A percentile compares a stretch with the other conserved stretches of the same genome.
Conservation (phyloP, 2,888 invertebrate genomes). For the Acrobasis suavella region DNA sequence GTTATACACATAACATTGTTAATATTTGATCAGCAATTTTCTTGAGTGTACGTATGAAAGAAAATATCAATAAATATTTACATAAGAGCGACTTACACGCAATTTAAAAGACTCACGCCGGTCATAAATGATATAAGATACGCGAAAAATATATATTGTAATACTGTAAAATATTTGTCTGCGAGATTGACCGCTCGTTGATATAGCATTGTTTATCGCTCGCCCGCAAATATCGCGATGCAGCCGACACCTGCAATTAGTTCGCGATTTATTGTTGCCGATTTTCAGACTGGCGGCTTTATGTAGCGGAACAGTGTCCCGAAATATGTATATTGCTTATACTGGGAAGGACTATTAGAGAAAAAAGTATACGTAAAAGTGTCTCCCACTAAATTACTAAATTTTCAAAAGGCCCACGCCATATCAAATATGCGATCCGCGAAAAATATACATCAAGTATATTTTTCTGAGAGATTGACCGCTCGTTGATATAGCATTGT, state of each 20-base stretch:
- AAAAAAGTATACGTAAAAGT: too few species aligned
- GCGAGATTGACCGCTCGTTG: slow-evolving; percentile 9
- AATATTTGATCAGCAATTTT: too few species aligned
- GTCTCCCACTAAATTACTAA: too few species aligned
- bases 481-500: slow-evolving; percentile 11
- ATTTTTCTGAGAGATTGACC: slow-evolving; percentile 15
- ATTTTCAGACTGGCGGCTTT: slow-evolving; percentile 14
- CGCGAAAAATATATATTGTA: not conserved
- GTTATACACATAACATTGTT: too few species aligned
- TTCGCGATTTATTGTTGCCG: slow-evolving; percentile 14
- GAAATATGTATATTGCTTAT: not conserved
- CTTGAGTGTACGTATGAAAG: too few species aligned
- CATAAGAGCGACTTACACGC: too few species aligned
- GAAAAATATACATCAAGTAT: not conserved
- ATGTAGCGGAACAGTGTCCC: not conserved
- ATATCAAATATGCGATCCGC: not conserved
- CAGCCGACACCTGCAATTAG: slow-evolving; percentile 17
- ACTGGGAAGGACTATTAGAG: too few species aligned
- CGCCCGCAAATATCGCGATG: slow-evolving; percentile 12
- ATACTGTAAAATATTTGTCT: slow-evolving; percentile 7
- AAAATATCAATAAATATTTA: too few species aligned
- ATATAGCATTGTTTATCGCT: slow-evolving; percentile 17
- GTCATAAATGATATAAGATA: not conserved
- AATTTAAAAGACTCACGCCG: too few species aligned
- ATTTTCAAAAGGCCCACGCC: too few species aligned